Conservation (phyloP, 2,888 invertebrate genomes). For the Fragum sueziense region DNA sequence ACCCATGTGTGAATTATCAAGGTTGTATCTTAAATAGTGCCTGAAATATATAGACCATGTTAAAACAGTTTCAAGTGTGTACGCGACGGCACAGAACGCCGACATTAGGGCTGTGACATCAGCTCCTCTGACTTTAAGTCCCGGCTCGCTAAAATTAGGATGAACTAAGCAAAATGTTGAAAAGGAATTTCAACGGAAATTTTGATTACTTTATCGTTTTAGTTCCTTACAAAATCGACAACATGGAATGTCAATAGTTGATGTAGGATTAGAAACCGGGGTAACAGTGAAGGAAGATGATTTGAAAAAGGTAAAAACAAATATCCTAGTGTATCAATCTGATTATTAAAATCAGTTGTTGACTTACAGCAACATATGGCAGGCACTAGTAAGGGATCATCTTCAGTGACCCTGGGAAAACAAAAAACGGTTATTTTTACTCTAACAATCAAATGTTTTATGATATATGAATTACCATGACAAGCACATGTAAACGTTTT, state of each 20-base stretch:
- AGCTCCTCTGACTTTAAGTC: no score
- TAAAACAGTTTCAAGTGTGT: no score
- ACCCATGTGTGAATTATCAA: no score
- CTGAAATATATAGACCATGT: no score
- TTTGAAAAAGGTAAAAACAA: constrained; percentile 59
- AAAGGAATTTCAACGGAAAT: no score
- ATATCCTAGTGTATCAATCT: not conserved
- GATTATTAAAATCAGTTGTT: not conserved
- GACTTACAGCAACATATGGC: not conserved
- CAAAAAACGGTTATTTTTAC: not conserved
- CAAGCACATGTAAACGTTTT: not conserved
- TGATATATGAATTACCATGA: not conserved
- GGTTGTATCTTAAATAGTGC: no score
- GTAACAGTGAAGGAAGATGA: constrained; percentile 65
- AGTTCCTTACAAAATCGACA: constrained; percentile 47
- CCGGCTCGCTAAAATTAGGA: no score
- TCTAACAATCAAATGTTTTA: not conserved
- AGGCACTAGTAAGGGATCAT: no score
- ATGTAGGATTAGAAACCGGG: constrained; percentile 71
- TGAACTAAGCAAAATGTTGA: no score
- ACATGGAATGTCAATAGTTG: constrained; percentile 71
- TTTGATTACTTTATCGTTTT: not conserved
- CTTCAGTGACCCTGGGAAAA: no score
- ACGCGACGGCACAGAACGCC: no score
- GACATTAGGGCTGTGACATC: no score